phyloP scores from a whole-genome alignment of 2,888 invertebrate genomes.

The Candidula unifasciata region DNA sequence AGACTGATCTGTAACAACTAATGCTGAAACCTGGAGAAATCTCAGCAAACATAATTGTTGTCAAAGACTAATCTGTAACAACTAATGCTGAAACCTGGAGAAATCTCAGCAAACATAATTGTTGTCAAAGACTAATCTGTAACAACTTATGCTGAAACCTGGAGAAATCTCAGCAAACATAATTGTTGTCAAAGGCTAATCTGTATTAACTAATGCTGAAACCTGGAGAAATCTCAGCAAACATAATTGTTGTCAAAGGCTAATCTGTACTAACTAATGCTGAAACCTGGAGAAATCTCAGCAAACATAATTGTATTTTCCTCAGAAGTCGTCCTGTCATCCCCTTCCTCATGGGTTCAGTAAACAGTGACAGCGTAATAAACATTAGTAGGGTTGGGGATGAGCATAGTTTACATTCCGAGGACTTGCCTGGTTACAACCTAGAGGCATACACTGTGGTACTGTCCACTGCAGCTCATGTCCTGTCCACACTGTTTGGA shows the following conservation, averaged over 20 bases:
- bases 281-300: background rate
- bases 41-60: no score
- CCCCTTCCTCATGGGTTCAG: background rate
- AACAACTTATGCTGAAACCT: background rate
- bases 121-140: background rate
- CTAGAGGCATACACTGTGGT: constrained; percentile 69
- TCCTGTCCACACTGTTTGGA: constrained; percentile 66
- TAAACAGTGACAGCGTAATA: background rate
- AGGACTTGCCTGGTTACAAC: background rate
- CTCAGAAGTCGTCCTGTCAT: background rate
- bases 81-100: background rate
- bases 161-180: no score
- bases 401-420: background rate
- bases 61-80: background rate
- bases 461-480: constrained; percentile 64
- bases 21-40: background rate
- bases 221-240: background rate
- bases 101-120: no score
- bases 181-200: background rate
- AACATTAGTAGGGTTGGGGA: background rate
- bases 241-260: no score
- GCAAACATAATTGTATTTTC: no score
- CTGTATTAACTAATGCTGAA: background rate
- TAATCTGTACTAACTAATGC: background rate
- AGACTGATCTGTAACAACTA: background rate